Evolutionary conservation across 2,888 invertebrate species (phyloP).

Genomic region (Amphipoea lucens): DNA sequence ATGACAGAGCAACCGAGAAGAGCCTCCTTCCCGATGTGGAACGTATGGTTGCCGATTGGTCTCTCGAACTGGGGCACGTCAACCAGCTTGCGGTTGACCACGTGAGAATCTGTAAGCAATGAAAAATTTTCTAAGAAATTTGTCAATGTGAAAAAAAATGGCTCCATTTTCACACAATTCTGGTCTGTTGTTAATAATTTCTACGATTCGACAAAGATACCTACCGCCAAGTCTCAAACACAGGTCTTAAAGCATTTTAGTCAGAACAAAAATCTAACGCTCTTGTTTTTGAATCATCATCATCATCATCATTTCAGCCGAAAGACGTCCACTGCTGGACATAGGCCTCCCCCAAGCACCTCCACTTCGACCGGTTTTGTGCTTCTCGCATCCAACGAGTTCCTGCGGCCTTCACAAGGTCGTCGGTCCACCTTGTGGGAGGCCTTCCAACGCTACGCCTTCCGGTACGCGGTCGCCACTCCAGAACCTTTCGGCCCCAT

Average conservation of each 20-base stretch:
- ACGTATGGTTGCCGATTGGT: conserved; percentile 90
- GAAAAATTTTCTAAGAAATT: conserved; percentile 24
- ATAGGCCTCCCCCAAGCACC: too few relatives aligned
- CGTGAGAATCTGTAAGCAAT: conserved; percentile 85
- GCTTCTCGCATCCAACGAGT: too few relatives aligned
- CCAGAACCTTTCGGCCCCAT: too few relatives aligned
- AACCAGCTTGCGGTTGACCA: conserved; percentile 79
- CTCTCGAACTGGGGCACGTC: conserved; percentile 89
- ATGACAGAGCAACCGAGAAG: conserved; percentile 90
- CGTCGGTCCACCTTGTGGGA: too few relatives aligned
- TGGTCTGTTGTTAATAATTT: background rate
- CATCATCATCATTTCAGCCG: too few relatives aligned
- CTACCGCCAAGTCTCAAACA: background rate
- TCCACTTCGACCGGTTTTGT: too few relatives aligned
- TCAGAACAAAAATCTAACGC: background rate
- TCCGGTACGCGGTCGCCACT: too few relatives aligned
- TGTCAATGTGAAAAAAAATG: too few relatives aligned
- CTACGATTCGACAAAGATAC: background rate
- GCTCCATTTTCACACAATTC: background rate
- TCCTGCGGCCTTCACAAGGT: too few relatives aligned
- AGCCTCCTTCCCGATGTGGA: conserved; percentile 91
- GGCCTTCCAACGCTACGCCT: too few relatives aligned
- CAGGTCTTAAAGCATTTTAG: background rate
- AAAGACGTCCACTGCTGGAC: too few relatives aligned
- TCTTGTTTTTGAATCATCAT: background rate